phyloP scores from a whole-genome alignment of 2,113 vertebrate species.

The Pterocles orientalis region DNA sequence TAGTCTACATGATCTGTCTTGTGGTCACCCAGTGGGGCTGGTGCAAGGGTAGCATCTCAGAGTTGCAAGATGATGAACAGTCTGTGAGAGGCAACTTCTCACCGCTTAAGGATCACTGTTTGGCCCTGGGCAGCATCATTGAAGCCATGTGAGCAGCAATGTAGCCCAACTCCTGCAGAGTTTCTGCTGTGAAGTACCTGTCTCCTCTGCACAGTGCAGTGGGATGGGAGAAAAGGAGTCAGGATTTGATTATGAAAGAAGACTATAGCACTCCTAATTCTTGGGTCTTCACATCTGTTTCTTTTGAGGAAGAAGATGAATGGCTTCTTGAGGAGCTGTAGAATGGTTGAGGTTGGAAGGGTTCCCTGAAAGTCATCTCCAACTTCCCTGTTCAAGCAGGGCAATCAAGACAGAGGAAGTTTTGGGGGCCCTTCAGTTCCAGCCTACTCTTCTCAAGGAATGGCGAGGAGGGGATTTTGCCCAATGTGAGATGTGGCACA shows the following conservation, averaged over 20 bases:
- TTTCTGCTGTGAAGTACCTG: background rate
- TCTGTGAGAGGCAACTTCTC: background rate
- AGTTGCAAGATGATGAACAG: background rate
- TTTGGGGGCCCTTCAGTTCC: background rate
- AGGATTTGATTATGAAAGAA: background rate
- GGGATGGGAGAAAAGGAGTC: background rate
- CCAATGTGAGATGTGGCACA: fast-evolving
- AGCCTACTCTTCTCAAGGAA: background rate
- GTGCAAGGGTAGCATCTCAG: background rate
- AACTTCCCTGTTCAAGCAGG: background rate
- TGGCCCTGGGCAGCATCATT: background rate
- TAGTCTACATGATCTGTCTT: background rate
- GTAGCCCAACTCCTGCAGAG: background rate
- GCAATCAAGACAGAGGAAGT: background rate
- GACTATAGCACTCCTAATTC: background rate
- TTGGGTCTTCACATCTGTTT: background rate
- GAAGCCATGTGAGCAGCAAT: background rate
- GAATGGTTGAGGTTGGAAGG: background rate
- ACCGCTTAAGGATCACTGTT: background rate
- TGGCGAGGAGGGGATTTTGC: background rate
- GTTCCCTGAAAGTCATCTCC: background rate
- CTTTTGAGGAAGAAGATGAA: background rate
- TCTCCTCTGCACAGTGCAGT: background rate
- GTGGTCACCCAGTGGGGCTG: background rate
- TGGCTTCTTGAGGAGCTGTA: background rate